Conservation (phyloP, 92 coral and sea anemone genomes). For the Zoanthus sociatus region DNA sequence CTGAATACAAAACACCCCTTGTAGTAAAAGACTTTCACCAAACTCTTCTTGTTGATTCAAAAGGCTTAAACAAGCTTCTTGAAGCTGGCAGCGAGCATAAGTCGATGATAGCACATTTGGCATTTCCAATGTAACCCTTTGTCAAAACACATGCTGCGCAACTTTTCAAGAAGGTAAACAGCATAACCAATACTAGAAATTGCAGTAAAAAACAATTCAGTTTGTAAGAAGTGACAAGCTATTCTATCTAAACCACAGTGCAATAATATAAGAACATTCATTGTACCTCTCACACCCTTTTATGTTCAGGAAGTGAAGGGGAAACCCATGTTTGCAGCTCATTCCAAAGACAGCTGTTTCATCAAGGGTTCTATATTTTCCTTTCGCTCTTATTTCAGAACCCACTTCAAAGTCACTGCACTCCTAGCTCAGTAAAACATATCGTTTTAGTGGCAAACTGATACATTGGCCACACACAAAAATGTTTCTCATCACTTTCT, state of each 20-base stretch:
- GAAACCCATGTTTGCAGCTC: slow-evolving; percentile 70
- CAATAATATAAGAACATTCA: neutral
- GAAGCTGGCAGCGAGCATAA: slow-evolving; percentile 1
- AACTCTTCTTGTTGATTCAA: neutral
- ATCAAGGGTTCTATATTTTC: slow-evolving; percentile 68
- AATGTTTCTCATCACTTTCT: too few relatives aligned
- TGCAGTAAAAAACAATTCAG: neutral
- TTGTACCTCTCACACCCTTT: slow-evolving; percentile 74
- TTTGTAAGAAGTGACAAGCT: too few relatives aligned
- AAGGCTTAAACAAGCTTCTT: slow-evolving; percentile 17
- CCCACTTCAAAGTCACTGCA: slow-evolving; percentile 66
- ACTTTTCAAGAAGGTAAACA: slow-evolving; percentile 56
- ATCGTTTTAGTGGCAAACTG: neutral
- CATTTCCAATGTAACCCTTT: slow-evolving; percentile 51
- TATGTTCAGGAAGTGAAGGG: slow-evolving; percentile 65
- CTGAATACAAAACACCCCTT: neutral
- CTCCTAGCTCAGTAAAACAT: slow-evolving; percentile 27
- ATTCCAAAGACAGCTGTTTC: slow-evolving; percentile 78
- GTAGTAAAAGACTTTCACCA: neutral
- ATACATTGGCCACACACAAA: too few relatives aligned
- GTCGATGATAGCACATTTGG: slow-evolving; percentile 4
- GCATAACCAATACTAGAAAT: slow-evolving; percentile 56
- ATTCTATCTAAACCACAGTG: neutral
- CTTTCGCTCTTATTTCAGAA: slow-evolving; percentile 67
- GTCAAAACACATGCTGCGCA: slow-evolving; percentile 13